phyloP scores from a whole-genome alignment of 2,113 vertebrate genomes.

The Leucopternis melanops region DNA sequence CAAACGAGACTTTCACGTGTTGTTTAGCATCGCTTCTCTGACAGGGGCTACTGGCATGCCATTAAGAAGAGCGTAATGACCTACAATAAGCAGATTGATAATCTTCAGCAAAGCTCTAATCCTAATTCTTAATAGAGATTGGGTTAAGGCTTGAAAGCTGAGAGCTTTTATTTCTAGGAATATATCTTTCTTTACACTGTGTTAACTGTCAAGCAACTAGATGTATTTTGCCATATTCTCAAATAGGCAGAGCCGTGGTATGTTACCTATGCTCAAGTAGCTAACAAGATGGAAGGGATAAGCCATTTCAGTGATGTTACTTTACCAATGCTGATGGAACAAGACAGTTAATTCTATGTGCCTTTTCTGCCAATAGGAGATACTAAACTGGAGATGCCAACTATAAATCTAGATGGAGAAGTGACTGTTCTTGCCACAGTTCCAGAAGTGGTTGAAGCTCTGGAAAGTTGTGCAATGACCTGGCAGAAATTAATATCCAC shows the following conservation, averaged over 20 bases:
- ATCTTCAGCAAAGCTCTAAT: neutral
- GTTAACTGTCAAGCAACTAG: neutral
- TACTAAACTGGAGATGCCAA: conserved; percentile 80
- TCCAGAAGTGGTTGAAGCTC: conserved; percentile 64
- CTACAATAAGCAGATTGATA: neutral
- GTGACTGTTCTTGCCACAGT: conserved; percentile 60
- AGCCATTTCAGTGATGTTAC: neutral
- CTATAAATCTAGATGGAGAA: conserved; percentile 73
- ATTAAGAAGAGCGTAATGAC: neutral
- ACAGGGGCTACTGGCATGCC: neutral
- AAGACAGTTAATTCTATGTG: neutral
- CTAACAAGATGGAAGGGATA: neutral
- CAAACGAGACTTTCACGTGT: neutral
- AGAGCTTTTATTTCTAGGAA: neutral
- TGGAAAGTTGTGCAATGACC: conserved; percentile 81
- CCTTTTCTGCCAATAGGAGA: conserved; percentile 60
- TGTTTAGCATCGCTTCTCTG: neutral
- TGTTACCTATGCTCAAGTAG: neutral
- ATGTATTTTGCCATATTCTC: neutral
- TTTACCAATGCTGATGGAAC: neutral
- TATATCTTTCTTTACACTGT: neutral
- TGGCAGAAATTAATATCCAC: conserved; percentile 85
- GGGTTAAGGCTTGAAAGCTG: neutral
- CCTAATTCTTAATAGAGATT: neutral
- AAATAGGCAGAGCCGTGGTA: neutral